A percentile compares a stretch with the other conserved stretches of the same genome.
These are phyloP conservation scores for Sesia apiformis DNA, from an alignment of 2,888 invertebrate species.

Conservation along the genomic window DNA sequence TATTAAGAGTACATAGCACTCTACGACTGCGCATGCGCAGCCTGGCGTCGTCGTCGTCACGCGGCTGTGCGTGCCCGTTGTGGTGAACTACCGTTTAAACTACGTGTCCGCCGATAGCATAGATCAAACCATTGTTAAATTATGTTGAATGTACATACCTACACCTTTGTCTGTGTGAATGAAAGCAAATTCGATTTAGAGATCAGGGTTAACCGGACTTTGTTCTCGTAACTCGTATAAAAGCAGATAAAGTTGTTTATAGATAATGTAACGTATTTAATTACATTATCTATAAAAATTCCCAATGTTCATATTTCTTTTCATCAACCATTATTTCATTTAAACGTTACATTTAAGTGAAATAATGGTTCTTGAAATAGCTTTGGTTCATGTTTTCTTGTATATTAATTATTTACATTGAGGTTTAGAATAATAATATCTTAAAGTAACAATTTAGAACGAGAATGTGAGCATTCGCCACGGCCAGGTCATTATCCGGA, in stretches of 20 bases:
- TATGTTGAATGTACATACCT: neutral
- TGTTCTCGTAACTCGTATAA: too few species aligned
- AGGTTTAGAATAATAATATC: too few species aligned
- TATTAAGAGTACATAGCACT: slow-evolving; percentile 5
- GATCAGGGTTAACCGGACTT: neutral
- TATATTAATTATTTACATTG: too few species aligned
- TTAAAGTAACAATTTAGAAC: too few species aligned
- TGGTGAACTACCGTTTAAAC: slow-evolving; percentile 12
- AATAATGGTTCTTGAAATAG: too few species aligned
- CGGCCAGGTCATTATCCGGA: slow-evolving; percentile 9
- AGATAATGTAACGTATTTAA: too few species aligned
- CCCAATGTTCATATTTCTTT: too few species aligned
- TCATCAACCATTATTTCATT: too few species aligned
- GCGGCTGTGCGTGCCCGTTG: slow-evolving; percentile 4
- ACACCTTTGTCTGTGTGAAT: neutral
- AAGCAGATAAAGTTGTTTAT: too few species aligned
- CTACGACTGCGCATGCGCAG: slow-evolving; percentile 9
- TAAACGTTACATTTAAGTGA: too few species aligned
- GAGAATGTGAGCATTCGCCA: neutral
- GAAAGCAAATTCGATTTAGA: neutral
- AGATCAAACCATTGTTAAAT: neutral
- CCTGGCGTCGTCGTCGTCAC: neutral
- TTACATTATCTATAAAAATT: too few species aligned
- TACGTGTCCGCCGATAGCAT: slow-evolving; percentile 4
- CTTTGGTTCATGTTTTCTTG: too few species aligned